Percentiles rank a stretch among this genome's conserved stretches.
These are phyloP conservation scores for Chelonia mydas DNA, from an alignment of 2,797 vertebrate genomes.

Conservation along the genomic window DNA sequence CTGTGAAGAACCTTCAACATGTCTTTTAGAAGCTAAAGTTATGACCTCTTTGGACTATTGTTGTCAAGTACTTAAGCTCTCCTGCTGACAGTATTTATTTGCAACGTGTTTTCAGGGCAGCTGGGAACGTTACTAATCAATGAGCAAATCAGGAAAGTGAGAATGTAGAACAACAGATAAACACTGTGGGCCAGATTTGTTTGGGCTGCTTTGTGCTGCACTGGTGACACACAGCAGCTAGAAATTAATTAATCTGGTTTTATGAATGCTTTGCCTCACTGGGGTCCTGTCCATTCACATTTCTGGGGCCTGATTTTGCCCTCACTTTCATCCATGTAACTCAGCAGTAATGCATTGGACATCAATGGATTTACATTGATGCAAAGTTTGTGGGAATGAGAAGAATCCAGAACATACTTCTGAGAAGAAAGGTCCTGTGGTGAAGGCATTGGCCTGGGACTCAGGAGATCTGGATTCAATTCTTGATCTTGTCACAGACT, in stretches of 20 bases:
- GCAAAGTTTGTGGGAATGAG: background rate
- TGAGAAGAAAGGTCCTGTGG: background rate
- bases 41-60: background rate
- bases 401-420: background rate
- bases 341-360: constrained; percentile 15
- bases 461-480: background rate
- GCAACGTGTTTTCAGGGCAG: background rate
- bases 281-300: background rate
- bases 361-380: background rate
- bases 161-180: constrained; percentile 36
- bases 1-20: background rate
- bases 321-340: constrained; percentile 7
- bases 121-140: constrained; percentile 21
- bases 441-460: background rate
- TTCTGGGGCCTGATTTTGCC: background rate
- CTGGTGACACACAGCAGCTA: constrained; percentile 30
- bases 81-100: constrained; percentile 1
- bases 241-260: constrained; percentile 50
- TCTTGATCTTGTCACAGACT: background rate
- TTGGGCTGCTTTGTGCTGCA: constrained; percentile 29
- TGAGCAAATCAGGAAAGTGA: constrained; percentile 33
- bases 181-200: background rate
- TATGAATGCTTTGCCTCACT: constrained; percentile 25
- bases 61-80: background rate
- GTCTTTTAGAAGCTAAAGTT: constrained; percentile 27